Evolutionary conservation across 1,140 invertebrate genomes (phyloP).

Genomic region (Yoshiicerus persimilis): DNA sequence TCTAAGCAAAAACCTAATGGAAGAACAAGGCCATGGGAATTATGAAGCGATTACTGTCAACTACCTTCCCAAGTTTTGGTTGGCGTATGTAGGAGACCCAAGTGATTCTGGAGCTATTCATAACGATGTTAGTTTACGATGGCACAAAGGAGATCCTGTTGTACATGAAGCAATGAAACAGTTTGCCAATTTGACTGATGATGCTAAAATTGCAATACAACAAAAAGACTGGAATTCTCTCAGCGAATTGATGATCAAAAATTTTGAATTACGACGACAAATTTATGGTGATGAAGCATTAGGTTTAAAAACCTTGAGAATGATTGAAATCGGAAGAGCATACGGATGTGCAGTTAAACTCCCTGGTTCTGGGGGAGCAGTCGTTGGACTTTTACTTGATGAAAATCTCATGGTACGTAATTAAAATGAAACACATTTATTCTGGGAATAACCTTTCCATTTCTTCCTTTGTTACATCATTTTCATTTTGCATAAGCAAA

Average conservation of each 20-base stretch:
- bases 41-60: conserved; percentile 45
- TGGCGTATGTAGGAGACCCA: conserved; percentile 51
- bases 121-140: conserved; percentile 50
- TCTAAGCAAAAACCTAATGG: conserved; percentile 50
- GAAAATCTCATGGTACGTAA: conserved; percentile 41
- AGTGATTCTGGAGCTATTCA: conserved; percentile 53
- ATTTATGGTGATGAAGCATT: conserved; percentile 50
- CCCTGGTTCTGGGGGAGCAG: conserved; percentile 52
- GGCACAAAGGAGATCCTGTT: conserved; percentile 50
- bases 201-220: conserved; percentile 48
- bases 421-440: no score
- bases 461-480: no score
- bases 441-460: no score
- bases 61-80: conserved; percentile 50
- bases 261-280: conserved; percentile 50
- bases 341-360: conserved; percentile 51
- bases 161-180: conserved; percentile 50
- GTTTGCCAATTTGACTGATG: conserved; percentile 51
- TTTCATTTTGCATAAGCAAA: neutral
- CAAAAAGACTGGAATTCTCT: conserved; percentile 47
- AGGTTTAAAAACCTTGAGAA: conserved; percentile 49
- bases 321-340: conserved; percentile 51
- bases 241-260: conserved; percentile 50
- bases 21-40: conserved; percentile 49
- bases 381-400: conserved; percentile 49